Percentiles rank a stretch among this genome's conserved stretches.
phyloP scores from a whole-genome alignment of 2,797 vertebrate genomes.

The Orientallactaga sibirica region DNA sequence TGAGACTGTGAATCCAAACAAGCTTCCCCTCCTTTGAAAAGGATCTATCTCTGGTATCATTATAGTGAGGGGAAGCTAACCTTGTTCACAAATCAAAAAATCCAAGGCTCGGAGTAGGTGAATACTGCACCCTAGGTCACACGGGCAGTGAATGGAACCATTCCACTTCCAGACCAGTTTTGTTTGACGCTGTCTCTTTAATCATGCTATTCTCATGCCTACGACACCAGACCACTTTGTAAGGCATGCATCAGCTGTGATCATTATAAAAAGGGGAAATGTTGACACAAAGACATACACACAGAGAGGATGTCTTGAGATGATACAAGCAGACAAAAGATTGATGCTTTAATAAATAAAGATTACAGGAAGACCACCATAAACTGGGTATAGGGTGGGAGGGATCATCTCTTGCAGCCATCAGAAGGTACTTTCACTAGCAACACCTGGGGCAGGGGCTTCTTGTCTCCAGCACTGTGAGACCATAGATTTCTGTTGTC shows the following conservation, averaged over 20 bases:
- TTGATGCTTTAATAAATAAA: background rate
- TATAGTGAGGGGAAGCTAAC: background rate
- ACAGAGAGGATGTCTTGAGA: background rate
- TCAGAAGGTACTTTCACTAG: background rate
- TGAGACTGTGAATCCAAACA: background rate
- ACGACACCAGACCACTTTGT: background rate
- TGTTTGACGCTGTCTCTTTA: conserved; percentile 27
- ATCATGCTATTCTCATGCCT: background rate
- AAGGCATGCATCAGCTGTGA: background rate
- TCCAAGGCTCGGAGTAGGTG: background rate
- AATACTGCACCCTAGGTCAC: background rate
- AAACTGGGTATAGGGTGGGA: background rate
- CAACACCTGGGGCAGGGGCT: background rate
- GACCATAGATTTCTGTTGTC: background rate
- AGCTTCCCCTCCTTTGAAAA: background rate
- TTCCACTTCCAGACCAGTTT: background rate
- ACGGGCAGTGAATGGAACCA: background rate
- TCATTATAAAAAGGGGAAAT: background rate
- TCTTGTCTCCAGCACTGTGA: background rate
- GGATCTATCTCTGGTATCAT: background rate
- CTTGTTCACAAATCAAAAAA: background rate
- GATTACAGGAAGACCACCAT: background rate
- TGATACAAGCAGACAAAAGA: background rate
- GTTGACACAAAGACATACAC: background rate
- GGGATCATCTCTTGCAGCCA: background rate